A percentile compares a stretch with the other conserved stretches of the same genome.
Evolutionary conservation across 2,113 vertebrate genomes (phyloP).

Genomic region (Ovibos moschatus): DNA sequence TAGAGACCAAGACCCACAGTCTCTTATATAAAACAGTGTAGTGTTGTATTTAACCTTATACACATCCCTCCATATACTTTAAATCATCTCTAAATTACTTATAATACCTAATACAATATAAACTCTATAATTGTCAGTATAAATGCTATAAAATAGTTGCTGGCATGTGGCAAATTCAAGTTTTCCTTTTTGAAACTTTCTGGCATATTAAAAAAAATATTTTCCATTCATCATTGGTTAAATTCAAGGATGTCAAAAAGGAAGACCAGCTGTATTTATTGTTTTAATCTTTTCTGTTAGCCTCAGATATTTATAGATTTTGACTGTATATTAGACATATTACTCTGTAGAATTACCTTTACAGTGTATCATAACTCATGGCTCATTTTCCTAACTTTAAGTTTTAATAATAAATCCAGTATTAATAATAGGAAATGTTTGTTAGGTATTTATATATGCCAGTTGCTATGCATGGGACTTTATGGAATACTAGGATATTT

Average conservation of each 20-base stretch:
- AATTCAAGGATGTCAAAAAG: background rate
- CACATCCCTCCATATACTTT: background rate
- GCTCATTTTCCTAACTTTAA: background rate
- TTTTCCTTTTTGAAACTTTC: background rate
- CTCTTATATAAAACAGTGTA: background rate
- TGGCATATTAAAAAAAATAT: background rate
- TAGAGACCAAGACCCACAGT: background rate
- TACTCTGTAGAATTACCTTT: background rate
- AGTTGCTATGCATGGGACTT: background rate
- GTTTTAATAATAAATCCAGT: background rate
- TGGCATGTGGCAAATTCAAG: background rate
- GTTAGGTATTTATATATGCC: background rate
- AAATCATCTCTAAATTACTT: background rate
- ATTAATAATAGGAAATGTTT: background rate
- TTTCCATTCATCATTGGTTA: background rate
- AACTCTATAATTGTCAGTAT: background rate
- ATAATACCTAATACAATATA: background rate
- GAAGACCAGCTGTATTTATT: background rate
- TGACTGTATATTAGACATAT: background rate
- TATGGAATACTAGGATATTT: background rate
- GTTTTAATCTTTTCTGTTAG: background rate
- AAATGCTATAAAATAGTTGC: background rate
- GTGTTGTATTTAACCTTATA: background rate
- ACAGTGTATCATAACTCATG: background rate
- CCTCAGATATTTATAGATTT: background rate